These are phyloP conservation scores for Leptinotarsa tumamoca DNA, from an alignment of 2,888 invertebrate genomes.

Conservation along the genomic window DNA sequence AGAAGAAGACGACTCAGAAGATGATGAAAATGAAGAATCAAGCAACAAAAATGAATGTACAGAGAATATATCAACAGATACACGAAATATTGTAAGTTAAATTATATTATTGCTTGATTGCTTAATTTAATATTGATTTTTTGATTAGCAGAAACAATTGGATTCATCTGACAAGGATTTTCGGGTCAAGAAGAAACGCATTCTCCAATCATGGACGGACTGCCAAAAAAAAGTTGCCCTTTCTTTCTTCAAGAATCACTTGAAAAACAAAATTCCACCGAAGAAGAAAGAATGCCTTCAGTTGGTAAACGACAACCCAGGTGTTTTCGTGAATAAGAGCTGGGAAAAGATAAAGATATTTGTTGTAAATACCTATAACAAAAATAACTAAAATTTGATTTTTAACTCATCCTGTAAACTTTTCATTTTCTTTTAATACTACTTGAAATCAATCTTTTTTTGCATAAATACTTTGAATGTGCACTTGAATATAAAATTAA, in stretches of 20 bases:
- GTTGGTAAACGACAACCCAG: neutral
- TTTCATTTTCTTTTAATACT: no score
- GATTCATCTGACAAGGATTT: neutral
- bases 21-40: neutral
- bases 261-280: slow-evolving; percentile 1
- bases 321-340: neutral
- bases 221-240: neutral
- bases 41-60: neutral
- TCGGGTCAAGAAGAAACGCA: neutral
- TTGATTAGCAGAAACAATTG: neutral
- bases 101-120: neutral
- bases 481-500: no score
- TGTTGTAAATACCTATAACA: neutral
- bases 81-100: neutral
- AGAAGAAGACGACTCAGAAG: neutral
- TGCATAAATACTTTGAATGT: no score
- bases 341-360: slow-evolving; percentile 8
- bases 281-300: neutral
- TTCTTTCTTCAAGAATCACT: neutral
- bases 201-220: neutral
- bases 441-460: no score
- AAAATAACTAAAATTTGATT: neutral
- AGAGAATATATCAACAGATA: no score
- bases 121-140: neutral
- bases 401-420: no score